A percentile compares a stretch with the other conserved stretches of the same genome.
Evolutionary conservation across 2,888 invertebrate genomes (phyloP).

Genomic region (Agrotis puta): DNA sequence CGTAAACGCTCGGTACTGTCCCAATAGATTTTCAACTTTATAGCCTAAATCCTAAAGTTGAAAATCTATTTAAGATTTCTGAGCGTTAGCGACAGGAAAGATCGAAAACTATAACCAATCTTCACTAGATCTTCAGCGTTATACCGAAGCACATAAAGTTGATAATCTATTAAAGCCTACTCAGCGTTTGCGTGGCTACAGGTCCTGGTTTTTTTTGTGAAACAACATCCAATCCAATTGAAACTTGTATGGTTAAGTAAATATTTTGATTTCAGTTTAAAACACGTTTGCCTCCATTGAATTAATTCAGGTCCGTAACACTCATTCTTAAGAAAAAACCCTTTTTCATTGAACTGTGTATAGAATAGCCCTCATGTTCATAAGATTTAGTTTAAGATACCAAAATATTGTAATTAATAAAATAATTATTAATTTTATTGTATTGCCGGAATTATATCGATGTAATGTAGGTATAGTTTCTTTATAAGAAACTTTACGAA

Average conservation of each 20-base stretch:
- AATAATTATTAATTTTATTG: constrained; percentile 48
- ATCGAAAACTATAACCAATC: no score
- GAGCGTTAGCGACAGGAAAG: no score
- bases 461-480: constrained; percentile 73
- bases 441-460: constrained; percentile 66
- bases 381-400: constrained; percentile 57
- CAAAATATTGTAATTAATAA: constrained; percentile 59
- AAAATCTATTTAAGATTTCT: no score
- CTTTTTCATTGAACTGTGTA: constrained; percentile 67
- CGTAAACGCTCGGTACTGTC: no score
- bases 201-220: no score
- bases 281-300: background rate
- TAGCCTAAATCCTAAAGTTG: no score
- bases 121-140: no score
- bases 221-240: no score
- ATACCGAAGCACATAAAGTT: no score
- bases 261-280: background rate
- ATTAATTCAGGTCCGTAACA: constrained; percentile 42
- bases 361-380: constrained; percentile 64
- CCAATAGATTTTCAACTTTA: no score
- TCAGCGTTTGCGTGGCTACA: no score
- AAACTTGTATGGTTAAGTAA: background rate
- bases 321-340: constrained; percentile 19
- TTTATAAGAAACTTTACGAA: constrained; percentile 47
- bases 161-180: no score